phyloP scores from a whole-genome alignment of 2,113 vertebrate genomes.

The Nyctereutes procyonoides region DNA sequence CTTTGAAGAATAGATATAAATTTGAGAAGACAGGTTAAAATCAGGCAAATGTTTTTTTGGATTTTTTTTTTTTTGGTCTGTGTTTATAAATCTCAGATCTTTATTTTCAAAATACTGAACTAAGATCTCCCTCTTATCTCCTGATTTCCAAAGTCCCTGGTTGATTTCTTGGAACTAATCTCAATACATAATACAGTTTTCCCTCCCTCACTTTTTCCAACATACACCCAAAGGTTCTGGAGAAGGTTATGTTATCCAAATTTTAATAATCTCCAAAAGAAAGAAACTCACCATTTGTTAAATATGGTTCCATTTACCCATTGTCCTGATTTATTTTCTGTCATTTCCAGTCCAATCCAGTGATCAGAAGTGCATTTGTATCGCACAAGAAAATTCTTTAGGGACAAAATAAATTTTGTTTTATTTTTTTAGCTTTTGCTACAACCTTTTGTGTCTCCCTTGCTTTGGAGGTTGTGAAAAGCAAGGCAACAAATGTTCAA shows the following conservation, averaged over 20 bases:
- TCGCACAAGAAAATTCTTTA: neutral
- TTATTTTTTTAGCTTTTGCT: neutral
- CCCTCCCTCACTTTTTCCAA: neutral
- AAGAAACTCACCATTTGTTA: conserved; percentile 14
- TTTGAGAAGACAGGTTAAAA: neutral
- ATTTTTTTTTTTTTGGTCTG: neutral
- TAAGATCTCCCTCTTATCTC: neutral
- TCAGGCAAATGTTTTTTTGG: neutral
- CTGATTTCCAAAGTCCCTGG: neutral
- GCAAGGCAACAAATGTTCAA: neutral
- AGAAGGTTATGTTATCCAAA: neutral
- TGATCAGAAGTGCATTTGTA: neutral
- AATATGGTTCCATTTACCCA: neutral
- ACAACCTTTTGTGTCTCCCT: neutral
- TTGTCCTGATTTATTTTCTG: neutral
- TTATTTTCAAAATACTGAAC: conserved; percentile 7
- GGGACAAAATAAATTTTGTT: neutral
- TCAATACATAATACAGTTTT: neutral
- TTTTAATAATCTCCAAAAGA: neutral
- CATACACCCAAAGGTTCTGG: neutral
- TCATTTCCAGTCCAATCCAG: conserved; percentile 23
- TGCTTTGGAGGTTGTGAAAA: neutral
- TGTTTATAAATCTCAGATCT: neutral
- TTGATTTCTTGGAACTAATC: neutral
- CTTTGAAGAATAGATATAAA: neutral